Base-by-base conservation (phyloP, 2,797 vertebrate genomes). In the Chiroxiphia lanceolata region DNA sequence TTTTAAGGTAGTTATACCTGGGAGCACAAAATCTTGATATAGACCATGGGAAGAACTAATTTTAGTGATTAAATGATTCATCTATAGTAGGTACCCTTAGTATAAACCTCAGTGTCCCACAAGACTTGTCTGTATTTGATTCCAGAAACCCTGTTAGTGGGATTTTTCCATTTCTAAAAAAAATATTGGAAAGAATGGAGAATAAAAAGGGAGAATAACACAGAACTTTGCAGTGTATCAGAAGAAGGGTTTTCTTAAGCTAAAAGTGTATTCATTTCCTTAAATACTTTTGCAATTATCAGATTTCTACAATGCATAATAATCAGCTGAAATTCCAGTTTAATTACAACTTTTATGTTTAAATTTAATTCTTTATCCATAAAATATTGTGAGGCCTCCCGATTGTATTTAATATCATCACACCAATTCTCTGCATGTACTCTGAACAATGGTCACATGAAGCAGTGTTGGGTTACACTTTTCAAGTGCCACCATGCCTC, bases 391-490 rank as follows among this genome's bases (percentile, higher is more conserved):
- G 50, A 91, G 65, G 45, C 33, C 34, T 96, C 86, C 54, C 74
- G 79, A 59, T 70, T 94, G 45, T 72, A n/a, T 77, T 91, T 93
- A 92, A 92, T 96, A 74, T 90, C 89, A 70, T 96, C 74, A 80
- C 84, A 92, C 27, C 0, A 3, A 56, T 85, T 74, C 45, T 85
- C 42, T 96, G 91, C n/a, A 4, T 82, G 81, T 80, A 86, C 56
- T 69, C 47, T 70, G 96, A 97, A 91, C 56, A 83, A 36, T 5
- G 22, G 69, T 95, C 61, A 54, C 69, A 70, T 25, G 85, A 97
- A 95, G 80, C 23, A 83, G 31, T 77, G 54, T 77, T 83, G 71
- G 83, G 51, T 88, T 94, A 93, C 50, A 34, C 29, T 80, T 93
- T 96, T 72, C 69, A 90, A 87, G 94, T 85, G 60, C 56, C 64